Evolutionary conservation across 1,140 invertebrate genomes (phyloP).

Genomic region (Drosophila albomicans): DNA sequence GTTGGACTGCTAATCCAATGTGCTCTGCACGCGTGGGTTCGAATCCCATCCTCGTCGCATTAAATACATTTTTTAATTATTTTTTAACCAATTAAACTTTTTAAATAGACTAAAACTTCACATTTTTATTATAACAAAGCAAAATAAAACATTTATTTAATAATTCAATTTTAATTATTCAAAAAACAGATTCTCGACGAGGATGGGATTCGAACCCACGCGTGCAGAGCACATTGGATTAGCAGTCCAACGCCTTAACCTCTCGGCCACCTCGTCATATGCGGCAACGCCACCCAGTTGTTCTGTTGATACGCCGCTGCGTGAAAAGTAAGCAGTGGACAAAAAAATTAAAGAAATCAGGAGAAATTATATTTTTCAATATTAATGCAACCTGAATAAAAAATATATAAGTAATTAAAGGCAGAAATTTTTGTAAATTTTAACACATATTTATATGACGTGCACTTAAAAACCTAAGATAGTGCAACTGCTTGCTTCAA

Average conservation of each 20-base stretch:
- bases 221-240: constrained; percentile 90
- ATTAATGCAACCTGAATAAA: neutral
- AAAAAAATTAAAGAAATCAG: neutral
- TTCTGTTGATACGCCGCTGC: constrained; percentile 16
- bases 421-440: too few species aligned
- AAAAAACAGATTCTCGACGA: constrained; percentile 86
- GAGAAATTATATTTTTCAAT: neutral
- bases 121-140: neutral
- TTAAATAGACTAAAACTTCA: too few species aligned
- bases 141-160: neutral
- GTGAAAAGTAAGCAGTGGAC: constrained; percentile 3
- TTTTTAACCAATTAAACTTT: neutral
- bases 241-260: constrained; percentile 96
- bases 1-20: constrained; percentile 93
- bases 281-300: constrained; percentile 16
- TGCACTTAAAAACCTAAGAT: neutral
- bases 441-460: neutral
- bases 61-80: constrained; percentile 34
- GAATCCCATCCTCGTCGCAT: constrained; percentile 94
- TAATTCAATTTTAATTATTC: neutral
- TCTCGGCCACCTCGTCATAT: constrained; percentile 92
- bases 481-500: neutral
- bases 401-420: too few species aligned
- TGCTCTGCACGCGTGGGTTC: constrained; percentile 93
- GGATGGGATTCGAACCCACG: constrained; percentile 96